phyloP scores from a whole-genome alignment of 2,888 invertebrate genomes.

The Ennomos erosarius region DNA sequence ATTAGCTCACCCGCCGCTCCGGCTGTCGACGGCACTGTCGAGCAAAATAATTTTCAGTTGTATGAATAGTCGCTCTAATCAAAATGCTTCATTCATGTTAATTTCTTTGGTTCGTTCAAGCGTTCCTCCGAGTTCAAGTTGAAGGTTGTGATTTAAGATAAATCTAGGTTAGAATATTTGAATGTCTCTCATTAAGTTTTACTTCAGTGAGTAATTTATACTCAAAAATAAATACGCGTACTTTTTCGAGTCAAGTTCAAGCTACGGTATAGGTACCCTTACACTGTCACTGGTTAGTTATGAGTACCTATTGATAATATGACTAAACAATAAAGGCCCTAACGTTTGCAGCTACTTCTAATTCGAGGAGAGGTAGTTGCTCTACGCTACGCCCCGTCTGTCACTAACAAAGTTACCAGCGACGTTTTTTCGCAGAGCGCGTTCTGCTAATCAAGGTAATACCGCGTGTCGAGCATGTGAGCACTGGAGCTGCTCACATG shows the following conservation, averaged over 20 bases:
- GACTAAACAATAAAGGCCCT: too few relatives aligned
- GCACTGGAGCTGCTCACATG: conserved; percentile 40
- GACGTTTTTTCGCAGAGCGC: conserved; percentile 71
- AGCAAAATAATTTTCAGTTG: conserved; percentile 32
- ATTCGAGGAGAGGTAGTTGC: conserved; percentile 37
- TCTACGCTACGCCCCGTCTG: conserved; percentile 37
- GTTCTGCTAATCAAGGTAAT: conserved; percentile 74
- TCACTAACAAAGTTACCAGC: conserved; percentile 74
- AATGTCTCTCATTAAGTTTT: conserved; percentile 2
- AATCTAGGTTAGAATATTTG: conserved; percentile 9
- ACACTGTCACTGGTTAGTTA: too few relatives aligned
- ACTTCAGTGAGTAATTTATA: conserved; percentile 1
- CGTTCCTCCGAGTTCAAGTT: conserved; percentile 18
- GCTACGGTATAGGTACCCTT: too few relatives aligned
- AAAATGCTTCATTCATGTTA: conserved; percentile 33
- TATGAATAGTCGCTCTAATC: conserved; percentile 35
- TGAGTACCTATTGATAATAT: too few relatives aligned
- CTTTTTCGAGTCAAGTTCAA: too few relatives aligned
- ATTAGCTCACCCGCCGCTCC: conserved; percentile 43
- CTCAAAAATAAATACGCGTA: too few relatives aligned
- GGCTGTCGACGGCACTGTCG: conserved; percentile 19
- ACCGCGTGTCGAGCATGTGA: conserved; percentile 56
- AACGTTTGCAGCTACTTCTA: neutral
- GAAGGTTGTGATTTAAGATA: conserved; percentile 12
- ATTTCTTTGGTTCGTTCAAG: conserved; percentile 21